phyloP scores from a whole-genome alignment of 1,140 invertebrate genomes.

The Drosophila bocqueti region DNA sequence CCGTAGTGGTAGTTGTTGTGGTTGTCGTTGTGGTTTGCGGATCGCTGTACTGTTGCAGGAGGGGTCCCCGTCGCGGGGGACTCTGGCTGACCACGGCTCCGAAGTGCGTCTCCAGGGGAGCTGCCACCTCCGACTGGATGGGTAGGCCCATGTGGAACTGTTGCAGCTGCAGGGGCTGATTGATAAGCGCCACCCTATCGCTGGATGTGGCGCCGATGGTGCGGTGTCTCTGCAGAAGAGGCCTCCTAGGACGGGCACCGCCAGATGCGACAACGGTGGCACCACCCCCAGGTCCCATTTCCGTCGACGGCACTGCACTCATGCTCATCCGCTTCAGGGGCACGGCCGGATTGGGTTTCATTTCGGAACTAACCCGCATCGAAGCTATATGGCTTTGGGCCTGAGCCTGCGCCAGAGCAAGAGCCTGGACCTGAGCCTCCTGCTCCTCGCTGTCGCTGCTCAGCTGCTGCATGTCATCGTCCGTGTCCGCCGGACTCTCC shows the following conservation, averaged over 20 bases:
- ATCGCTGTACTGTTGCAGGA: constrained; percentile 82
- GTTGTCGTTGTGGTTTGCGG: constrained; percentile 81
- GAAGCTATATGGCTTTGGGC: constrained; percentile 16
- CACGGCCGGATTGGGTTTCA: constrained; percentile 32
- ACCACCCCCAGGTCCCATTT: constrained; percentile 3
- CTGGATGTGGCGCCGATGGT: constrained; percentile 66
- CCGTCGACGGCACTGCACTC: constrained; percentile 36
- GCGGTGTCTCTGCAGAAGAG: constrained; percentile 74
- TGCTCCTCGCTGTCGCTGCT: constrained; percentile 91
- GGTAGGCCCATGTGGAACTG: constrained; percentile 40
- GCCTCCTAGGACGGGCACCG: constrained; percentile 59
- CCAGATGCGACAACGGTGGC: neutral
- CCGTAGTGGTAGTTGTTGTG: constrained; percentile 75
- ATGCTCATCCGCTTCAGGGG: constrained; percentile 68
- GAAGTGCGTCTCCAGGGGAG: constrained; percentile 76
- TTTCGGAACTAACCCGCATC: constrained; percentile 8
- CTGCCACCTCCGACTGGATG: constrained; percentile 33
- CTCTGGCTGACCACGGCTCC: constrained; percentile 67
- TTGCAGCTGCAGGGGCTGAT: constrained; percentile 36
- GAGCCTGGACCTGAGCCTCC: constrained; percentile 26
- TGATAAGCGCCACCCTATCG: constrained; percentile 58
- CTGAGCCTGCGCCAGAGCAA: constrained; percentile 1
- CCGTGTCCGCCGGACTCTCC: constrained; percentile 88
- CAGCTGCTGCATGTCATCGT: constrained; percentile 92
- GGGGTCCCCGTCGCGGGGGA: constrained; percentile 65